Conservation (phyloP, 2,797 vertebrate genomes). For the Spheniscus humboldti region DNA sequence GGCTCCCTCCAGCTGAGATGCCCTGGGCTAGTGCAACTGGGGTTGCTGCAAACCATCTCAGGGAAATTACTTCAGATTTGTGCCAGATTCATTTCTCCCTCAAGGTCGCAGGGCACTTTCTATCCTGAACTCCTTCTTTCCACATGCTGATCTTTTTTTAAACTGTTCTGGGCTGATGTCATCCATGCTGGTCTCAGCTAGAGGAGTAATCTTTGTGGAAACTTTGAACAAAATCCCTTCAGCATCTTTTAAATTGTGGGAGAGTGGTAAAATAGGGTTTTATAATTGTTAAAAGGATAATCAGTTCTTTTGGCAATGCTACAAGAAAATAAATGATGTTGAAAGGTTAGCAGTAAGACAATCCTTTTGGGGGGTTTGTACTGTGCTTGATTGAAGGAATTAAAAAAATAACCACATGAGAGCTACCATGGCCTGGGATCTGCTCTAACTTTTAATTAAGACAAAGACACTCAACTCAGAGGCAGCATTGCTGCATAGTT, state of each 20-base stretch:
- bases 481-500: neutral
- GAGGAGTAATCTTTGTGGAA: slow-evolving; percentile 21
- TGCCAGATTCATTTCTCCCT: neutral
- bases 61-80: neutral
- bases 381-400: neutral
- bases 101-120: neutral
- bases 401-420: neutral
- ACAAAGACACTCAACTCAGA: neutral
- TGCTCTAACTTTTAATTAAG: neutral
- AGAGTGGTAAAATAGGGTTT: neutral
- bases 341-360: neutral
- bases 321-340: neutral
- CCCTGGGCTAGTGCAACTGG: neutral
- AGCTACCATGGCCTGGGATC: neutral
- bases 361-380: neutral
- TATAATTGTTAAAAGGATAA: neutral
- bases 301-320: neutral
- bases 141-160: neutral
- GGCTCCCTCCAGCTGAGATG: neutral
- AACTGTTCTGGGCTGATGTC: slow-evolving; percentile 13
- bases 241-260: neutral
- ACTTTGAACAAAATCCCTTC: slow-evolving; percentile 25
- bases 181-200: neutral
- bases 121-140: slow-evolving; percentile 9
- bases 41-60: neutral